Evolutionary conservation across 92 coral and sea anemone species (phyloP).

Genomic region (Epizoanthus scotinus): DNA sequence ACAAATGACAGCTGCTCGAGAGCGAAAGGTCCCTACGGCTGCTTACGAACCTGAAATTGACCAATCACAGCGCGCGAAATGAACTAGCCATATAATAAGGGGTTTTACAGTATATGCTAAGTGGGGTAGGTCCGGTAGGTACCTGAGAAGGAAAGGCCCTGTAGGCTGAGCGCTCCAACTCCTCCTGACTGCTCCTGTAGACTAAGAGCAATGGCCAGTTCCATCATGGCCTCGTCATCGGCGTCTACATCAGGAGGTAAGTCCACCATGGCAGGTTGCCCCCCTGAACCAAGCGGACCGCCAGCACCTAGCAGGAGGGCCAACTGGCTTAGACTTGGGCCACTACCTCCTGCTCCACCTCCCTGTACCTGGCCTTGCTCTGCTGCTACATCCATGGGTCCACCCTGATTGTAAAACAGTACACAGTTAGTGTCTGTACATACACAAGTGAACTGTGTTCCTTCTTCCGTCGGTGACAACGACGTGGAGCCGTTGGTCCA

Average conservation of each 20-base stretch:
- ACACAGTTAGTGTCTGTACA: background rate
- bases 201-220: constrained; percentile 96
- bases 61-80: no score
- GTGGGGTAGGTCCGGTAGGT: background rate
- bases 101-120: no score
- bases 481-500: no score
- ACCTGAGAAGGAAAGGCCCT: constrained; percentile 33
- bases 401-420: background rate
- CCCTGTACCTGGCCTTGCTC: constrained; percentile 53
- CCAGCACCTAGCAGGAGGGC: constrained; percentile 87
- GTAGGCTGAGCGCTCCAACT: constrained; percentile 28
- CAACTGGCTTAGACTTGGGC: constrained; percentile 65
- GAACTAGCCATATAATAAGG: no score
- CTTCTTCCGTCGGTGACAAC: no score
- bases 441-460: no score
- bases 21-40: no score
- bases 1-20: no score
- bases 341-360: constrained; percentile 39
- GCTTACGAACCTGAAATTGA: no score
- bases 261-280: constrained; percentile 72
- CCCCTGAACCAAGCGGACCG: constrained; percentile 69
- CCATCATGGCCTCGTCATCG: constrained; percentile 99
- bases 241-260: constrained; percentile 89
- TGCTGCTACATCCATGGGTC: constrained; percentile 50
- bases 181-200: constrained; percentile 92